These are phyloP conservation scores for Perognathus longimembris DNA, from an alignment of 2,113 vertebrate species.

Conservation along the genomic window DNA sequence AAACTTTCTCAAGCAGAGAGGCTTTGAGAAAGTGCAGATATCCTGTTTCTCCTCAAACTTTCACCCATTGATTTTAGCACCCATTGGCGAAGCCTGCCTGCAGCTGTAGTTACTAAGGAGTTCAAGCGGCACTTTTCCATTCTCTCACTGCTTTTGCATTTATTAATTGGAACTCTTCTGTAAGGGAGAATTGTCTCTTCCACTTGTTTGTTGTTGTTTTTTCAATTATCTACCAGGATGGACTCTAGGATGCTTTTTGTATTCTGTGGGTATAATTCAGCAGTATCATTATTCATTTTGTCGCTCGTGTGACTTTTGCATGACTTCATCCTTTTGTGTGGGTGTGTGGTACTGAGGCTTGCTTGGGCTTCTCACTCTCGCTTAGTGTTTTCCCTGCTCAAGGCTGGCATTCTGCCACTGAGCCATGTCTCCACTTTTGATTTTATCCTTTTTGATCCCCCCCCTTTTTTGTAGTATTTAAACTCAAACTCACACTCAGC, in stretches of 20 bases:
- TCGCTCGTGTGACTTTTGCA: neutral
- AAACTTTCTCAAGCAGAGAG: constrained; percentile 20
- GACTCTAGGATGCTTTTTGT: neutral
- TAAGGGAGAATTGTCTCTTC: constrained; percentile 29
- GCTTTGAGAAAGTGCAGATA: constrained; percentile 23
- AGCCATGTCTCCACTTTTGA: too few species aligned
- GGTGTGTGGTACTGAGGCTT: too few species aligned
- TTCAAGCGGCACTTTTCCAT: neutral
- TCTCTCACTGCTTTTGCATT: neutral
- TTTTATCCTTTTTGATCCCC: too few species aligned
- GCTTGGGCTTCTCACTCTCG: too few species aligned
- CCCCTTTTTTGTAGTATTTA: too few species aligned
- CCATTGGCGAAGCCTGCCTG: neutral
- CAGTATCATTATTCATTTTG: neutral
- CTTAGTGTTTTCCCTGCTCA: too few species aligned
- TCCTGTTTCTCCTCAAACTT: constrained; percentile 8
- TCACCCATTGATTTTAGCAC: neutral
- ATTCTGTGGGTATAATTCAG: neutral
- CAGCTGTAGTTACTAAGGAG: neutral
- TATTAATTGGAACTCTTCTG: constrained; percentile 23
- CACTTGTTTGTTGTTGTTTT: neutral
- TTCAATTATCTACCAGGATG: neutral
- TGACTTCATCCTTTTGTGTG: too few species aligned
- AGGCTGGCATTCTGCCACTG: too few species aligned
- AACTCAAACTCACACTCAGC: too few species aligned